Evolutionary conservation across 2,113 vertebrate species (phyloP), one percentile per base, ranked within the genome.

Genomic region (Tiliqua scincoides): DNA sequence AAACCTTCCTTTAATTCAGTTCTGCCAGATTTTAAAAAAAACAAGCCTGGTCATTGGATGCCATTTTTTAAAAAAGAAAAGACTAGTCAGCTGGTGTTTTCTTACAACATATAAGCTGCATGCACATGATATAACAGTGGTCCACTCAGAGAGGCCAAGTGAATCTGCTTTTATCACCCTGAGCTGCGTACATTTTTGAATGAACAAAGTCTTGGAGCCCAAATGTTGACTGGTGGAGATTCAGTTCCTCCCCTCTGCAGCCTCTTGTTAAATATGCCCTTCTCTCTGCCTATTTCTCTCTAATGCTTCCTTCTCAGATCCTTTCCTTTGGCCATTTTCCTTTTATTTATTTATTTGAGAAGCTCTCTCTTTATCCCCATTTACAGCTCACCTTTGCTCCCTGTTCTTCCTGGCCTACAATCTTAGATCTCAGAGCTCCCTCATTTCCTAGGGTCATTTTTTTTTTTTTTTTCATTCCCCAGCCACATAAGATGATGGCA

Each of bases 1-100:
- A 14, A 73, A 54, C 91, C 90, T 83, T 92, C 91, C 89, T 87
- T 93, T 92, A 93, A 92, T 23, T 93, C 54, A 74, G 68, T 91
- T 91, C 84, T 82, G 54, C 35, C 89, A 85, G 79, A 82, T 71
- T 82, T 83, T n/a, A 76, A 17, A 10, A 70, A 91, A 87, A 82
- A 76, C 63, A 17, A 81, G 79, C 52, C n/a, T 30, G 62, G 27
- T 48, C 20, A 80, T 65, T n/a, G 61, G 35, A 63, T 48, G 70
- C 18, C 70, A 71, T 37, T 71, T 71, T 30, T 11, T 76, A 30
- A 18, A 63, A 79, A 63, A 65, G 25, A 14, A 7, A 15, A 27
- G 35, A 1, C 61, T 79, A 43, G 6, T 80, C 20, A 27, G 76
- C 2, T 1, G 2, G 43, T 18, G 27, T 68, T 82, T 59, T 86